phyloP scores from a whole-genome alignment of 2,888 invertebrate genomes.

The Cryptus viduatorius region DNA sequence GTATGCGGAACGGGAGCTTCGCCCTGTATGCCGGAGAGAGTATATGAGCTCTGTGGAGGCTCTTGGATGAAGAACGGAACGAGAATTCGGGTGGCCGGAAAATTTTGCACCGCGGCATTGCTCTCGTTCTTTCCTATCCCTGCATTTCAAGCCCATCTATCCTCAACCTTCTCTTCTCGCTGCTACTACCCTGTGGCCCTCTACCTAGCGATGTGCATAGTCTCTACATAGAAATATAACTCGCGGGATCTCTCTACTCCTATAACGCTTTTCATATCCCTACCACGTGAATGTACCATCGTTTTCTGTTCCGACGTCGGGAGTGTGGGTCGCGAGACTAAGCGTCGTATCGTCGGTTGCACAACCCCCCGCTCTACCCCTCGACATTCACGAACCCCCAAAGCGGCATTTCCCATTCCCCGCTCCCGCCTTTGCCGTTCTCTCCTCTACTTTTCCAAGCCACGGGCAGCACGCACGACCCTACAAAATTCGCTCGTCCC shows the following conservation, averaged over 20 bases:
- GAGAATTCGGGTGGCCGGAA: slow-evolving; percentile 70
- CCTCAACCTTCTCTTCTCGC: slow-evolving; percentile 49
- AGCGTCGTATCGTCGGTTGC: slow-evolving; percentile 66
- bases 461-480: slow-evolving; percentile 62
- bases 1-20: slow-evolving; percentile 25
- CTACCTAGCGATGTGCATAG: slow-evolving; percentile 33
- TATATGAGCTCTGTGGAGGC: slow-evolving; percentile 23
- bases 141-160: slow-evolving; percentile 69
- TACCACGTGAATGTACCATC: slow-evolving; percentile 62
- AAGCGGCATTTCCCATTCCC: slow-evolving; percentile 48
- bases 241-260: slow-evolving; percentile 12
- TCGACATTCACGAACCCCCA: slow-evolving; percentile 50
- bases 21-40: slow-evolving; percentile 29
- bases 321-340: slow-evolving; percentile 45
- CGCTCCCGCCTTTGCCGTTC: slow-evolving; percentile 22
- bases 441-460: slow-evolving; percentile 31
- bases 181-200: slow-evolving; percentile 11
- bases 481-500: slow-evolving; percentile 54
- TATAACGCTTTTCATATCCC: slow-evolving; percentile 40
- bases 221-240: slow-evolving; percentile 57
- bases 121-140: slow-evolving; percentile 66
- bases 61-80: slow-evolving; percentile 53
- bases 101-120: slow-evolving; percentile 70
- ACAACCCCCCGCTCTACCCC: slow-evolving; percentile 53
- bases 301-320: slow-evolving; percentile 68